Evolutionary conservation across 2,888 invertebrate species (phyloP).

Genomic region (Meteorus cinctellus): DNA sequence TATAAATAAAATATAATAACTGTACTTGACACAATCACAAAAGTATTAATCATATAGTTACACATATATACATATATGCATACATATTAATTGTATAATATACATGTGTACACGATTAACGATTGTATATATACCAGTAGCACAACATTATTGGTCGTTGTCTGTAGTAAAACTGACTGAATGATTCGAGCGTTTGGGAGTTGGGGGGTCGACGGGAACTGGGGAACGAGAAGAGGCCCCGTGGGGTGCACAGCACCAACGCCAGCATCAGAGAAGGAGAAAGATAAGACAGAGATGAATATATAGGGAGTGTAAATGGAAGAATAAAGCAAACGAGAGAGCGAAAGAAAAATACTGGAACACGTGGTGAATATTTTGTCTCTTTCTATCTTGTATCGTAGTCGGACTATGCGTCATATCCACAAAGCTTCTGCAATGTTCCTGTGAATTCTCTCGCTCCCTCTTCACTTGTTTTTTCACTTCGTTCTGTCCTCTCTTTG

Average conservation of each 20-base stretch:
- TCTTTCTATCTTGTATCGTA: conserved; percentile 25
- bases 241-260: conserved; percentile 10
- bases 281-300: background rate
- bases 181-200: conserved; percentile 3
- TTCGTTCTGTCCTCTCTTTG: too few relatives aligned
- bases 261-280: conserved; percentile 4
- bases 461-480: too few relatives aligned
- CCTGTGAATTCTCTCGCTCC: background rate
- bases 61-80: background rate
- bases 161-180: background rate
- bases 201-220: conserved; percentile 17
- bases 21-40: background rate
- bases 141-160: conserved; percentile 4
- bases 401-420: background rate
- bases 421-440: background rate
- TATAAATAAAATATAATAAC: background rate
- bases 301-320: conserved; percentile 24
- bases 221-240: conserved; percentile 26
- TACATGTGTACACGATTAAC: background rate
- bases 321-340: conserved; percentile 39
- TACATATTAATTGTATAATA: background rate
- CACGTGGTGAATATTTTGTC: conserved; percentile 14
- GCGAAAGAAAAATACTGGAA: conserved; percentile 15
- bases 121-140: background rate
- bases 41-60: background rate